A percentile compares a stretch with the other conserved stretches of the same genome.
These are phyloP conservation scores for Corythoichthys intestinalis DNA, from an alignment of 2,113 vertebrate species.

Conservation along the genomic window DNA sequence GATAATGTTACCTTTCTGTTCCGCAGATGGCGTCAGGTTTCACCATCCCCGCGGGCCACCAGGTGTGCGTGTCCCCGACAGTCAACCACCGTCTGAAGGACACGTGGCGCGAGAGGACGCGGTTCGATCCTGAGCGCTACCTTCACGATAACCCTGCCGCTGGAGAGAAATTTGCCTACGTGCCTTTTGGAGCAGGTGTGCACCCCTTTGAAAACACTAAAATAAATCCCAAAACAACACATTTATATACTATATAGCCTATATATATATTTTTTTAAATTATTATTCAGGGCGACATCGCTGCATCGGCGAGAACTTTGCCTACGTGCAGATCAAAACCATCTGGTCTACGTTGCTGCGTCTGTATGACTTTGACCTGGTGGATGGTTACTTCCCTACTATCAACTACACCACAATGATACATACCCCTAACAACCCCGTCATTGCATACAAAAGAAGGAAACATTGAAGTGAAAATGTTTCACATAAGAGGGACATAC, in stretches of 20 bases:
- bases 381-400: slow-evolving; percentile 86
- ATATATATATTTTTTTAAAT: neutral
- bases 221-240: neutral
- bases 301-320: slow-evolving; percentile 97
- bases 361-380: slow-evolving; percentile 87
- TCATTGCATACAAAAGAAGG: slow-evolving; percentile 86
- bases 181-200: slow-evolving; percentile 95
- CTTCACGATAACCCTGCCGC: slow-evolving; percentile 82
- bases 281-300: slow-evolving; percentile 85
- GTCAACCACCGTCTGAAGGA: slow-evolving; percentile 91
- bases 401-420: slow-evolving; percentile 98
- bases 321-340: slow-evolving; percentile 96
- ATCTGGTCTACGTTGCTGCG: slow-evolving; percentile 95
- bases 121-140: slow-evolving; percentile 88
- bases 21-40: slow-evolving; percentile 83
- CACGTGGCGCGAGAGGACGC: slow-evolving; percentile 78
- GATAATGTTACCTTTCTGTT: too few relatives aligned
- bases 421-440: slow-evolving; percentile 87
- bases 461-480: slow-evolving; percentile 38
- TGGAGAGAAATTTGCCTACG: slow-evolving; percentile 88
- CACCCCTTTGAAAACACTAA: neutral
- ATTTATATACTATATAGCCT: too few relatives aligned
- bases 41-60: slow-evolving; percentile 89
- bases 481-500: neutral
- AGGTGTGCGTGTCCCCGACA: slow-evolving; percentile 96